phyloP scores from a whole-genome alignment of 2,113 vertebrate species.

The Pseudonaja textilis region DNA sequence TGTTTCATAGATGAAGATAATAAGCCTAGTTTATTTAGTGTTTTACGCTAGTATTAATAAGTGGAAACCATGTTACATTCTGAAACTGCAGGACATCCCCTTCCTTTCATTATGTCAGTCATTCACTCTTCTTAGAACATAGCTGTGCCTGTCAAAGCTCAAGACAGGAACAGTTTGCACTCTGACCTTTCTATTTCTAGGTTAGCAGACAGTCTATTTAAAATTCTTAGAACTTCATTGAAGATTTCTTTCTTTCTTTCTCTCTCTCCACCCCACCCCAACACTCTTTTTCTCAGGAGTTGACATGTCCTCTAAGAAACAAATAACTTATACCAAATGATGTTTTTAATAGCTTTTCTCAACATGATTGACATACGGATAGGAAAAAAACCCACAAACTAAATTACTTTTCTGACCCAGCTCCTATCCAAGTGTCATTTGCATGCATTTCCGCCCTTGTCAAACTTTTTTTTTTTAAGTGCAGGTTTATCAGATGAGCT shows the following conservation, averaged over 20 bases:
- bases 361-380: constrained; percentile 4
- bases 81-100: constrained; percentile 14
- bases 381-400: constrained; percentile 20
- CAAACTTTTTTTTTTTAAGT: constrained; percentile 2
- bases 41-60: background rate
- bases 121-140: constrained; percentile 37
- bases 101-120: constrained; percentile 53
- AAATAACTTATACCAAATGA: background rate
- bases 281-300: background rate
- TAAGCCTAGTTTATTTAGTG: background rate
- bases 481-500: background rate
- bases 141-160: constrained; percentile 26
- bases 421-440: constrained; percentile 30
- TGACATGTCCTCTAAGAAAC: constrained; percentile 8
- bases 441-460: constrained; percentile 21
- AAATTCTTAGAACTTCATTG: background rate
- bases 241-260: background rate
- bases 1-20: background rate
- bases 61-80: background rate
- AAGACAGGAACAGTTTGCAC: constrained; percentile 3
- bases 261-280: background rate
- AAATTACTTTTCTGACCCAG: constrained; percentile 35
- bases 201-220: background rate
- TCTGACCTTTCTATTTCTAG: constrained; percentile 28
- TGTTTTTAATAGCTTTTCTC: constrained; percentile 5